Base-by-base conservation (phyloP, 2,113 vertebrate genomes). In the Oryzias celebensis region DNA sequence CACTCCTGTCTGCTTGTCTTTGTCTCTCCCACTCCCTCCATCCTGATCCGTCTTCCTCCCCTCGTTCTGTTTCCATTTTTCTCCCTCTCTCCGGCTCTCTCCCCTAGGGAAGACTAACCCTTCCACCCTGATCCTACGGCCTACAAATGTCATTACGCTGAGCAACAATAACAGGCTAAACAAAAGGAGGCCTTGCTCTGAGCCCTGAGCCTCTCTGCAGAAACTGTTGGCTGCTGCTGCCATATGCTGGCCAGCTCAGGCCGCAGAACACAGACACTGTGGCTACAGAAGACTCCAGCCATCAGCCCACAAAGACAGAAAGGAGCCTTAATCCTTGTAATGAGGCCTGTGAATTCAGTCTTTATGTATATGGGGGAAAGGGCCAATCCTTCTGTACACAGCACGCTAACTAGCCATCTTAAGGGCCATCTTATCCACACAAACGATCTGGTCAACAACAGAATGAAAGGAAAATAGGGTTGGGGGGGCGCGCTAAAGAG, bases 101-200 rank as follows among this genome's bases (percentile, higher is more conserved):
- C 96, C 96, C 96, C 92, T 92, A 95, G 96, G 96, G 95, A 93
- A 92, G 92, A 92, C 93, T 93, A 94, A 94, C 95, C 95, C 96
- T 93, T 94, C 91, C 93, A 93, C 92, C 93, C 93, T 91, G 82
- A 92, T 92, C 94, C 86, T 92, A 90, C 93, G 90, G 95, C 94
- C 95, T 94, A 96, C 94, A 96, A 97, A 95, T 94, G 96, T 95
- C 95, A 96, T 95, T 97, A 95, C 95, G 93, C 91, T 86, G 88
- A 78, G 81, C 84, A 96, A 98, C 96, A 98, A 98, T 96, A 96
- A 94, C 93, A 84, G 91, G 90, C 94, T 82, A 92, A 92, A 98
- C 95, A 98, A 98, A 98, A 93, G 95, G 92, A 89, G 88, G 90
- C 88, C 90, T 91, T 76, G 79, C 88, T 82, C 86, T 71, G 86